Evolutionary conservation across 1,140 invertebrate species (phyloP), one percentile per base, ranked within the genome.

Genomic region (Drosophila nigrodunni): DNA sequence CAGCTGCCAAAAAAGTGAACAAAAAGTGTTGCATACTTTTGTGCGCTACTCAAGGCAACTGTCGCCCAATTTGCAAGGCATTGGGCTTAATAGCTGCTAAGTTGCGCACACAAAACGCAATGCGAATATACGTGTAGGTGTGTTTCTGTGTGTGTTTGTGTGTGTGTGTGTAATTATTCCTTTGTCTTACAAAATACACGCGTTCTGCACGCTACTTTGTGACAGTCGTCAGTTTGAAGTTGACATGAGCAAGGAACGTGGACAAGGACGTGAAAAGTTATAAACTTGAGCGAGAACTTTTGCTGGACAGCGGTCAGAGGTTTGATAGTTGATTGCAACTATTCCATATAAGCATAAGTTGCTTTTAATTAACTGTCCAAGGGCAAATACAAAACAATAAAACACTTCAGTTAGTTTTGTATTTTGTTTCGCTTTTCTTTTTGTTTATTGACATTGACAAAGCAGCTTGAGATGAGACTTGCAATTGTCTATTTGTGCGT

Each of bases 21-120:
- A 69, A 74, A 67, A 82, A 78, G 61, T 76, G 69, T 39, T 58
- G 80, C 75, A 67, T 82, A 72, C 80, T 82, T 75, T 75, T 74
- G 67, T 69, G 59, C 72, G 58, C 58, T 55, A 39, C 58, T 78
- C 83, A 83, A 89, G 85, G 83, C 77, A 50, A 80, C 69, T 70
- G 72, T 62, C 69, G 83, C 70, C 80, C 85, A 89, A 83, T 83
- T 89, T 88, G 77, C 68, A 60, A 55, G 78, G 78, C 82, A 80
- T 71, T 73, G 72, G 69, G 69, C 69, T 78, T 83, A 88, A 83
- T 88, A 78, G 83, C 77, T 61, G 71, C 70, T 88, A 80, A 83
- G 73, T 79, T 88, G 82, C 13, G 50, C 37, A 50, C 11, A 64
- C 15, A 61, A 11, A 61, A 57, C n/a, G 54, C 21, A 57, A 57